phyloP scores from a whole-genome alignment of 2,113 vertebrate species.

The Lagopus muta region DNA sequence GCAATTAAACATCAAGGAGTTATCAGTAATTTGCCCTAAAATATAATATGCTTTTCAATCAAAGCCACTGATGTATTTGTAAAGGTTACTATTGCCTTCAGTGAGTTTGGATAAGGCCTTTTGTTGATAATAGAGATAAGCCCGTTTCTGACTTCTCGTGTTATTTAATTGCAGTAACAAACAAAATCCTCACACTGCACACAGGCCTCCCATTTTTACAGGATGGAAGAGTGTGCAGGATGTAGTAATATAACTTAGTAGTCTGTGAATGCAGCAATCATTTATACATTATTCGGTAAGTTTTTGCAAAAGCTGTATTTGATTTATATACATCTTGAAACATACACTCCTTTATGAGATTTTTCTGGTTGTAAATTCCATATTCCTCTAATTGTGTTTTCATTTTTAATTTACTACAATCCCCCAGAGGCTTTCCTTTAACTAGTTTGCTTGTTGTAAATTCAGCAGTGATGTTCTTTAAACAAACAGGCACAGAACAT shows the following conservation, averaged over 20 bases:
- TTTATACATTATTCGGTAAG: conserved; percentile 42
- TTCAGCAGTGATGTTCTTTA: conserved; percentile 67
- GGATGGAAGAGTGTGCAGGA: background rate
- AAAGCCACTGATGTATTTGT: background rate
- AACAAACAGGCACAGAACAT: conserved; percentile 57
- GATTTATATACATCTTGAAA: conserved; percentile 66
- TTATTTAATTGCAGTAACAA: background rate
- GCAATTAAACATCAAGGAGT: background rate
- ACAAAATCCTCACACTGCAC: background rate
- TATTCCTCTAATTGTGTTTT: conserved; percentile 53
- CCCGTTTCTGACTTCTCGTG: background rate
- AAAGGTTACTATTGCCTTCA: background rate
- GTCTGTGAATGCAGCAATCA: conserved; percentile 6
- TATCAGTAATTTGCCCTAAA: background rate
- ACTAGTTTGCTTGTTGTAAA: conserved; percentile 58
- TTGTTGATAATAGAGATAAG: background rate
- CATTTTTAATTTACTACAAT: conserved; percentile 66
- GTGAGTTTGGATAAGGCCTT: background rate
- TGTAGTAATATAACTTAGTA: background rate
- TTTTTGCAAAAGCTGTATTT: conserved; percentile 46
- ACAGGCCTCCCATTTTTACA: background rate
- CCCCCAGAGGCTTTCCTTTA: conserved; percentile 59
- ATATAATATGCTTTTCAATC: background rate
- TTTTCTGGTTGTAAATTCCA: conserved; percentile 45
- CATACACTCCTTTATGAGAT: conserved; percentile 14